A percentile compares a stretch with the other conserved stretches of the same genome.
These are phyloP conservation scores for Parazoanthus swiftii DNA, from an alignment of 92 coral and sea anemone species.

Conservation along the genomic window DNA sequence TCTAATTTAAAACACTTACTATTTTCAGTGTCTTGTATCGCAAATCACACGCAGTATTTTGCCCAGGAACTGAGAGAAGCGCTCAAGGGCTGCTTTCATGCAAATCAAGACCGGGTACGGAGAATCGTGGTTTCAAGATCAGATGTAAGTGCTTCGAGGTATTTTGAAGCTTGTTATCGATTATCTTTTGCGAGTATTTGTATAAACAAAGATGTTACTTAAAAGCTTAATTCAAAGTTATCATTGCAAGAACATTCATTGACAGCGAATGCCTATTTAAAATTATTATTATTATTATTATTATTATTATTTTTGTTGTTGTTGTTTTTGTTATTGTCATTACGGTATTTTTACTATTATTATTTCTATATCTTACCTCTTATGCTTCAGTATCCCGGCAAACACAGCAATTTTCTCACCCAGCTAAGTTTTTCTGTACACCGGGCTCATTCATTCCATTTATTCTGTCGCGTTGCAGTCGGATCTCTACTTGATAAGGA, in stretches of 20 bases:
- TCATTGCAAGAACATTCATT: too few species aligned
- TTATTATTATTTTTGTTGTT: too few species aligned
- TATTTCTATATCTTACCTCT: not conserved
- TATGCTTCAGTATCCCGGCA: not conserved
- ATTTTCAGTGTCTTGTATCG: slow-evolving; percentile 16
- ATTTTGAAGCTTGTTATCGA: not conserved
- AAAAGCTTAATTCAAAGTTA: not conserved
- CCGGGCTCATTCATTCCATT: not conserved
- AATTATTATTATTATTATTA: too few species aligned
- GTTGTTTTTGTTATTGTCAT: too few species aligned
- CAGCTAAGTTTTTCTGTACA: not conserved
- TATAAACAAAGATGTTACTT: not conserved
- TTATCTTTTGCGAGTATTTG: not conserved
- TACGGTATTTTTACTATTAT: too few species aligned
- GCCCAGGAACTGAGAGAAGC: slow-evolving; percentile 3
- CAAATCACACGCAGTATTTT: slow-evolving; percentile 4
- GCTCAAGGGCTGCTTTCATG: not conserved
- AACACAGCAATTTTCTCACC: not conserved
- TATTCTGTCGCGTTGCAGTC: not conserved
- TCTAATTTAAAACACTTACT: not conserved
- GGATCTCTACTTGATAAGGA: slow-evolving; percentile 18
- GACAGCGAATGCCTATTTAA: too few species aligned
- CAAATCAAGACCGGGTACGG: not conserved
- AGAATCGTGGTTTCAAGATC: slow-evolving; percentile 13
- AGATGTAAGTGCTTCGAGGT: not conserved